These are phyloP conservation scores for zebrafish (Danio rerio) DNA, from an alignment of 2,113 vertebrate species.

Conservation along the genomic window DNA sequence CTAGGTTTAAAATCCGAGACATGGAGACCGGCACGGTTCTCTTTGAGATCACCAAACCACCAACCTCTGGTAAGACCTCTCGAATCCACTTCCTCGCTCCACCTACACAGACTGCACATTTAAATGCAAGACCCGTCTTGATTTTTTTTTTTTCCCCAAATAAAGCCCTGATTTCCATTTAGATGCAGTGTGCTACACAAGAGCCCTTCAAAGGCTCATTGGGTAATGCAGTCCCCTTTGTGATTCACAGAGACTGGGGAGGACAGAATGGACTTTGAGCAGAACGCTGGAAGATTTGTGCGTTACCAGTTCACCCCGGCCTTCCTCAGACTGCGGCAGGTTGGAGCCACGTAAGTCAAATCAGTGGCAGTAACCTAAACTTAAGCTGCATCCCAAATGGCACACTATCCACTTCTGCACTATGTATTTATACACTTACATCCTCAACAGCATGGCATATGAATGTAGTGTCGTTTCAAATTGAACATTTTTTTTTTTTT, in stretches of 20 bases:
- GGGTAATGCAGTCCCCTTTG: slow-evolving; percentile 33
- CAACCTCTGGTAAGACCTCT: slow-evolving; percentile 80
- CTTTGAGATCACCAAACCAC: slow-evolving; percentile 97
- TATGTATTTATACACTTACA: too few relatives aligned
- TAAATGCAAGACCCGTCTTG: slow-evolving; percentile 24
- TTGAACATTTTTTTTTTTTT: too few relatives aligned
- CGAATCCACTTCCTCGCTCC: neutral
- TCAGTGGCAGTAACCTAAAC: slow-evolving; percentile 9
- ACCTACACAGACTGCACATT: slow-evolving; percentile 8
- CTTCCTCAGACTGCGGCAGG: slow-evolving; percentile 92
- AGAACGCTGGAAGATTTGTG: slow-evolving; percentile 93
- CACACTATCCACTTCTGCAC: too few relatives aligned
- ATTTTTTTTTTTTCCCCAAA: neutral
- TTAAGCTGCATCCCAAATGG: neutral
- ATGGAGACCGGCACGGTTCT: slow-evolving; percentile 96
- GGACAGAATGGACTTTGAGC: slow-evolving; percentile 87
- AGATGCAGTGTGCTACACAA: slow-evolving; percentile 31
- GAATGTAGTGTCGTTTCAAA: too few relatives aligned
- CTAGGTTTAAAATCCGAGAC: slow-evolving; percentile 97
- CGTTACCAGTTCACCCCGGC: slow-evolving; percentile 97
- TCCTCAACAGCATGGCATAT: too few relatives aligned
- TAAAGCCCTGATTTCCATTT: slow-evolving; percentile 39
- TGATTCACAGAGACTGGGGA: slow-evolving; percentile 76
- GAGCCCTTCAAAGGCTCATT: slow-evolving; percentile 33
- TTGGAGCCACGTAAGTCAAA: slow-evolving; percentile 95